A percentile compares a stretch with the other conserved stretches of the same genome.
Evolutionary conservation across 2,113 vertebrate species (phyloP).

Genomic region (Butorides virescens): DNA sequence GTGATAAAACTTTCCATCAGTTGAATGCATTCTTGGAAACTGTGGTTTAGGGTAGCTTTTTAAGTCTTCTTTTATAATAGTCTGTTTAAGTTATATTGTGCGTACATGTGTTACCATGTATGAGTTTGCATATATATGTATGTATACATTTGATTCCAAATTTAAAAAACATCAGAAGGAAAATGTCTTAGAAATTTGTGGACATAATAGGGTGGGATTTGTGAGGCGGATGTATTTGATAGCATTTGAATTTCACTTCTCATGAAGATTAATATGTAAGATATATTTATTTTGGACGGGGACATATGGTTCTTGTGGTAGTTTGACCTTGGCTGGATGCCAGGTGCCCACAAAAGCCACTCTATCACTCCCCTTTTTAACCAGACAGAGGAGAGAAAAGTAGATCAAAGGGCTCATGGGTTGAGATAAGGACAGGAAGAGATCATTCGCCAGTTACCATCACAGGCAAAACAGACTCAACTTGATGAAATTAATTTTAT

Average conservation of each 20-base stretch:
- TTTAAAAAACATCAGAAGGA: neutral
- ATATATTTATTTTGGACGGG: neutral
- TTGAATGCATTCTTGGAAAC: neutral
- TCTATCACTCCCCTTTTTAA: too few relatives aligned
- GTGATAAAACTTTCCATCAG: rapidly evolving
- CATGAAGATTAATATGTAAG: neutral
- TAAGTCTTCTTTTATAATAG: neutral
- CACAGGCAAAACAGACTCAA: too few relatives aligned
- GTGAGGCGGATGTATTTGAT: neutral
- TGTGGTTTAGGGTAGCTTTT: rapidly evolving
- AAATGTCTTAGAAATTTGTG: neutral
- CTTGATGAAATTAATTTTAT: too few relatives aligned
- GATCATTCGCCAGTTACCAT: too few relatives aligned
- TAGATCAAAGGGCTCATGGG: too few relatives aligned
- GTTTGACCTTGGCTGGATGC: too few relatives aligned
- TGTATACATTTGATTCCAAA: neutral
- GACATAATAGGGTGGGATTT: neutral
- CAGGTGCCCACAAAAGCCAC: too few relatives aligned
- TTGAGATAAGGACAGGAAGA: too few relatives aligned
- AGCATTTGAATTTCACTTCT: neutral
- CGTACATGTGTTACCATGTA: rapidly evolving
- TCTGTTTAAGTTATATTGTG: neutral
- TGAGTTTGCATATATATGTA: neutral
- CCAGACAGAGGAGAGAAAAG: too few relatives aligned
- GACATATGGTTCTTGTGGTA: neutral